Conservation (phyloP, 1,140 invertebrate genomes). For the Tetramorium alpestre region DNA sequence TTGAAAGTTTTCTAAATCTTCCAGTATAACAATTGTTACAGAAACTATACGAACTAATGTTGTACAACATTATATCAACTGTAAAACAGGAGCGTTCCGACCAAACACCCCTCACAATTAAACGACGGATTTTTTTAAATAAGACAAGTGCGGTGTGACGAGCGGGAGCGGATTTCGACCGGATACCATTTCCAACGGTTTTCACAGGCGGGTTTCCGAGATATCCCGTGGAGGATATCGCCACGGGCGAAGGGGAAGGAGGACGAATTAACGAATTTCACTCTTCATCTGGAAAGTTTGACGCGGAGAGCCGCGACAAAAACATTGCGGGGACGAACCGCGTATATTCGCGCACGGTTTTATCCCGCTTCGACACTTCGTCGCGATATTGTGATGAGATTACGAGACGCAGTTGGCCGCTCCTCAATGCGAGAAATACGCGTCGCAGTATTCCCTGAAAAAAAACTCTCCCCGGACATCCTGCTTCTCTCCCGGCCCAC, state of each 20-base stretch:
- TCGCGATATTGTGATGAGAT: conserved; percentile 85
- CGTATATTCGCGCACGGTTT: conserved; percentile 75
- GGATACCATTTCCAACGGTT: not conserved
- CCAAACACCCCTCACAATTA: not conserved
- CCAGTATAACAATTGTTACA: not conserved
- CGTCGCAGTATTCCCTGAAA: conserved; percentile 74
- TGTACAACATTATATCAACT: not conserved
- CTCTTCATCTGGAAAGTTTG: conserved; percentile 59
- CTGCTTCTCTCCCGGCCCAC: too few species aligned
- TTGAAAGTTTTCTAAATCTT: not conserved
- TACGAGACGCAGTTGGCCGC: conserved; percentile 84
- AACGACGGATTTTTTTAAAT: not conserved
- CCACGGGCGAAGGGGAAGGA: too few species aligned
- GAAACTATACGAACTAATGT: not conserved
- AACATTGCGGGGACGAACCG: conserved; percentile 67
- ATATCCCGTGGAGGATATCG: not conserved
- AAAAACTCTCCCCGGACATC: not conserved
- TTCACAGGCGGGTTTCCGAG: not conserved
- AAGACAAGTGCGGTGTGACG: not conserved
- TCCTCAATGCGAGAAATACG: conserved; percentile 82
- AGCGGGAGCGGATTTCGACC: not conserved
- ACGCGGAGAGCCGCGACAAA: conserved; percentile 73
- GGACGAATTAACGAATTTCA: conserved; percentile 56
- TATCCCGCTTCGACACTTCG: conserved; percentile 84
- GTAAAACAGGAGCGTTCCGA: not conserved